A percentile compares a stretch with the other conserved stretches of the same genome.
Evolutionary conservation across 2,888 invertebrate genomes (phyloP).

Genomic region (Bombyx huttoni): DNA sequence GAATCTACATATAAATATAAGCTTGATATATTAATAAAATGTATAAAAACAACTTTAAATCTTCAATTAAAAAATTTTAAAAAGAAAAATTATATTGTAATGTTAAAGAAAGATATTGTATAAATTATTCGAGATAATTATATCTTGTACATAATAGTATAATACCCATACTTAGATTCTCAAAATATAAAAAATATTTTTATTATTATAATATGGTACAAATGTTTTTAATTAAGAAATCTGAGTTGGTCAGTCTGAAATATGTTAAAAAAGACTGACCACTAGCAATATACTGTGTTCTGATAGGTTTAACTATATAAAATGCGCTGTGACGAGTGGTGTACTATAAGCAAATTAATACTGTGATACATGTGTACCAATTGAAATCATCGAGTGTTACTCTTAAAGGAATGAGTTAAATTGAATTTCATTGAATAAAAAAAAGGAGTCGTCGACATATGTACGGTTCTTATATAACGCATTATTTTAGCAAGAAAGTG

Average conservation of each 20-base stretch:
- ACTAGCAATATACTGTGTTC: constrained; percentile 11
- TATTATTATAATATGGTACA: neutral
- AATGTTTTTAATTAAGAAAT: neutral
- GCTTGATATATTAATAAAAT: no score
- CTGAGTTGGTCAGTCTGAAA: constrained; percentile 28
- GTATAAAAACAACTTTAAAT: no score
- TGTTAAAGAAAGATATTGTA: neutral
- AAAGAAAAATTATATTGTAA: neutral
- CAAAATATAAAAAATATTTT: neutral
- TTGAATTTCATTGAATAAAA: neutral
- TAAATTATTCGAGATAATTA: neutral
- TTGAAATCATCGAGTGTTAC: neutral
- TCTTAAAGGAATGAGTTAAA: neutral
- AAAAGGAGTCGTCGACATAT: neutral
- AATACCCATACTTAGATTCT: neutral
- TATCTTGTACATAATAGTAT: neutral
- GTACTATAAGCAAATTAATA: neutral
- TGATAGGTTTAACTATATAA: constrained; percentile 9
- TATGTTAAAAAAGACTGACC: constrained; percentile 46
- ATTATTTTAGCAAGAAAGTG: neutral
- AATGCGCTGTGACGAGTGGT: neutral
- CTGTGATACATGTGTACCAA: constrained; percentile 1
- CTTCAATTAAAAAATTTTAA: no score
- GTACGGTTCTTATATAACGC: neutral
- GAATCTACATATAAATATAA: no score